Conservation (phyloP, 1,140 invertebrate genomes). For the Parasteatoda tepidariorum region DNA sequence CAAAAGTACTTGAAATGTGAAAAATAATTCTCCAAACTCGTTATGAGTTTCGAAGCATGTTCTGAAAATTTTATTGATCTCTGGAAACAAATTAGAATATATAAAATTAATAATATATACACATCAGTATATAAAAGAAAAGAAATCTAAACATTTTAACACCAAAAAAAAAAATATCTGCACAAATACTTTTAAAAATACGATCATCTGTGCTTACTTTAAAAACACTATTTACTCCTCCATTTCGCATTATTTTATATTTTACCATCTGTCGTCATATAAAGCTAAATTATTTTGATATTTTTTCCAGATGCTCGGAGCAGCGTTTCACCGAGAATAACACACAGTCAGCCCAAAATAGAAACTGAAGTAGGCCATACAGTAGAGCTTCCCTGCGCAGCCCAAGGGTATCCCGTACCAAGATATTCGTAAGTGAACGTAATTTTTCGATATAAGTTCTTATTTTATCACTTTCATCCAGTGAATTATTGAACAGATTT, state of each 20-base stretch:
- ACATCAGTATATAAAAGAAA: no score
- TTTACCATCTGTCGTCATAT: not conserved
- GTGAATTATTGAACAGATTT: constrained; percentile 54
- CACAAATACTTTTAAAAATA: no score
- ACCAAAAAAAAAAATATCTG: no score
- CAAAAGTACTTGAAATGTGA: no score
- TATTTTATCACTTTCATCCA: constrained; percentile 53
- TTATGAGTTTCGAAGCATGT: no score
- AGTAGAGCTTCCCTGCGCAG: constrained; percentile 79
- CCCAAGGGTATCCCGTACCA: constrained; percentile 79
- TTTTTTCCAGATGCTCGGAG: constrained; percentile 70
- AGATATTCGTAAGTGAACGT: constrained; percentile 70
- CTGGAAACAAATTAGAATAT: no score
- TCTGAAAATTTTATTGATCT: no score
- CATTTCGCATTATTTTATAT: not conserved
- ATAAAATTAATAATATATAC: no score
- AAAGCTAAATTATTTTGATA: not conserved
- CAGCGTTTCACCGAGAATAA: constrained; percentile 65
- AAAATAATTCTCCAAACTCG: no score
- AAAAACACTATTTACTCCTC: no score
- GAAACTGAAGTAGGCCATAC: constrained; percentile 65
- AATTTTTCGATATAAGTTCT: constrained; percentile 50
- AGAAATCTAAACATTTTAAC: no score
- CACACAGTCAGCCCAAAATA: constrained; percentile 62
- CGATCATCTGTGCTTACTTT: no score